phyloP scores from a whole-genome alignment of 2,888 invertebrate species.

The Archips crataeganus region DNA sequence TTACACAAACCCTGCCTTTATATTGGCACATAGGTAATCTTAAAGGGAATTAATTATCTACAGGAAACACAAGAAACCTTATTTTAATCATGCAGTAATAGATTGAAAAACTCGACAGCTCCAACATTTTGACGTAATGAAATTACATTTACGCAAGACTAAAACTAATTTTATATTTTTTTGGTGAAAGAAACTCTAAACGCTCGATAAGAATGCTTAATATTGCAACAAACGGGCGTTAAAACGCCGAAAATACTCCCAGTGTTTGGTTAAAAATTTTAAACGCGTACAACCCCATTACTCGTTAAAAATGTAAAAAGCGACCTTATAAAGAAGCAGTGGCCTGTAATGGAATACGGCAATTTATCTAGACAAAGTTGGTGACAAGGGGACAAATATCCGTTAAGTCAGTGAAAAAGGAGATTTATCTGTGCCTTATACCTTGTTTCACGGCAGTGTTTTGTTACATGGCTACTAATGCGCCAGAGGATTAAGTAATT shows the following conservation, averaged over 20 bases:
- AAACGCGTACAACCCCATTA: slow-evolving; percentile 21
- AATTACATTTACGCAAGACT: too few species aligned
- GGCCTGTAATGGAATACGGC: slow-evolving; percentile 59
- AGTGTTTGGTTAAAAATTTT: not conserved
- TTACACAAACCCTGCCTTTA: too few species aligned
- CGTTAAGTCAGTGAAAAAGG: slow-evolving; percentile 51
- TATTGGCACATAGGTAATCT: too few species aligned
- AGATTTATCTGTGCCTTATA: slow-evolving; percentile 35
- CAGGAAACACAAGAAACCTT: too few species aligned
- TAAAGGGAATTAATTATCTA: too few species aligned
- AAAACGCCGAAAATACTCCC: slow-evolving; percentile 8
- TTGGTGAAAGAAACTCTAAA: too few species aligned
- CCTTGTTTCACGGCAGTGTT: slow-evolving; percentile 11
- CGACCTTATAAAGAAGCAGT: slow-evolving; percentile 47
- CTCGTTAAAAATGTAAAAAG: slow-evolving; percentile 50
- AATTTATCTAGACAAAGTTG: slow-evolving; percentile 64
- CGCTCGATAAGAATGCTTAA: too few species aligned
- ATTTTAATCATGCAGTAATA: too few species aligned
- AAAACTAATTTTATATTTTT: too few species aligned
- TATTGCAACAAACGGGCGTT: not conserved
- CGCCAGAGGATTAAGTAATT: not conserved
- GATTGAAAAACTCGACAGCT: too few species aligned
- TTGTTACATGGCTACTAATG: slow-evolving; percentile 16
- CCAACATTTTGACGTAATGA: too few species aligned
- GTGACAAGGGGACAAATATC: slow-evolving; percentile 60